These are phyloP conservation scores for Podarcis raffonei DNA, from an alignment of 2,113 vertebrate species.

Conservation along the genomic window DNA sequence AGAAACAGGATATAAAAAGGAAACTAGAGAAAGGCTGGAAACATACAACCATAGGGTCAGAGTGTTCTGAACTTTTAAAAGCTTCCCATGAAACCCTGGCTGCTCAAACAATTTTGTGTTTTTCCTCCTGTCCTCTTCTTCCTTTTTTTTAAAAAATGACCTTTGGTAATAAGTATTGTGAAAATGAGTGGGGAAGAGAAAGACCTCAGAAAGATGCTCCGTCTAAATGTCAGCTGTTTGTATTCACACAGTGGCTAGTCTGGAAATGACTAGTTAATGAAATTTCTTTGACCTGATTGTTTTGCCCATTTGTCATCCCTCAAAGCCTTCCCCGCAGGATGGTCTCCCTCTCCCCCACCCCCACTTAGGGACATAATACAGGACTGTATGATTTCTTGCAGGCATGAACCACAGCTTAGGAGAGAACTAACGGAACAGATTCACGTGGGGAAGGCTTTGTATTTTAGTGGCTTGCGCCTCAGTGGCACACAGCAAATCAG, in stretches of 20 bases:
- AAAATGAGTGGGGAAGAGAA: not conserved
- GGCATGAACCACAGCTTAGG: not conserved
- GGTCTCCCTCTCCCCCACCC: no score
- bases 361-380: not conserved
- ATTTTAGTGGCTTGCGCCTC: not conserved
- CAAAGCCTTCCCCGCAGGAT: not conserved
- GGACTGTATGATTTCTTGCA: not conserved
- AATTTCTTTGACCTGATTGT: not conserved
- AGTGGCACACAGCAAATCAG: not conserved
- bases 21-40: not conserved
- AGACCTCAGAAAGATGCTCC: not conserved
- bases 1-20: not conserved
- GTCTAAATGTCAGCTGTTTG: constrained; percentile 24
- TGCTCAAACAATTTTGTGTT: not conserved
- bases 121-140: not conserved
- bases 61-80: not conserved
- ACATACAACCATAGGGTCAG: not conserved
- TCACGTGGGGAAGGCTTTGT: not conserved
- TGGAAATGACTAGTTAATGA: constrained; percentile 6
- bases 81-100: not conserved
- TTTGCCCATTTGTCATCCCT: constrained; percentile 9
- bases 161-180: constrained; percentile 1
- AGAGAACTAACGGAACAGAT: not conserved
- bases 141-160: constrained; percentile 12
- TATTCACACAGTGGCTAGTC: not conserved